These are phyloP conservation scores for Eristalinus sepulchralis DNA, from an alignment of 2,888 invertebrate species.

Conservation along the genomic window DNA sequence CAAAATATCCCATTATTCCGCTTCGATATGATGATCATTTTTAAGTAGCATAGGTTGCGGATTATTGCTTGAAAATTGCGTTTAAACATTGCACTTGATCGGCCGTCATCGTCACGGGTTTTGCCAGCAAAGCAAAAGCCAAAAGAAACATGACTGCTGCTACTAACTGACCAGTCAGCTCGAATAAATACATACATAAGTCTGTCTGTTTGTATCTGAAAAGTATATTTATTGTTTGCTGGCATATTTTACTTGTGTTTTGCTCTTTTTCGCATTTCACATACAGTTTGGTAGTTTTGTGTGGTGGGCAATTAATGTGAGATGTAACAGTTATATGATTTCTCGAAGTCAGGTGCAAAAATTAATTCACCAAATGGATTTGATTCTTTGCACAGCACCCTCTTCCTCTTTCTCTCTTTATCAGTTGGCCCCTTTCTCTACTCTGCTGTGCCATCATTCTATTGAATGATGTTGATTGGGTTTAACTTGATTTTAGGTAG, in stretches of 20 bases:
- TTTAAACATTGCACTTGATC: too few species aligned
- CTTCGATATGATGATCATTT: too few species aligned
- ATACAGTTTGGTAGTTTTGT: slow-evolving; percentile 7
- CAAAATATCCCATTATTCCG: too few species aligned
- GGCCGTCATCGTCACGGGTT: too few species aligned
- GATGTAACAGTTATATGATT: slow-evolving; percentile 36
- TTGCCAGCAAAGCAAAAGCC: not conserved
- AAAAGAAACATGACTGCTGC: not conserved
- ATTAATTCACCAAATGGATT: not conserved
- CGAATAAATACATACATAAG: not conserved
- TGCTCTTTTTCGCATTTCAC: slow-evolving; percentile 10
- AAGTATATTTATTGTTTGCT: not conserved
- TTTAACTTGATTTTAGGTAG: too few species aligned
- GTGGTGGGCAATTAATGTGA: slow-evolving; percentile 9
- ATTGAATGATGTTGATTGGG: too few species aligned
- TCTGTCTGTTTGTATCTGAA: not conserved
- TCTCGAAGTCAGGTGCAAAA: slow-evolving; percentile 14
- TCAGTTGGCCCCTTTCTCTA: too few species aligned
- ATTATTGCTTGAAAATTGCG: too few species aligned
- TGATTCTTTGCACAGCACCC: too few species aligned
- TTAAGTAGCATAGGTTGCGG: too few species aligned
- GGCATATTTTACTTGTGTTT: slow-evolving; percentile 4
- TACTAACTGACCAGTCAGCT: not conserved
- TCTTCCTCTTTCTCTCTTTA: too few species aligned
- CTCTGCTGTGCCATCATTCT: not conserved